Evolutionary conservation across 1,140 invertebrate genomes (phyloP).

Genomic region (Scylla paramamosain): DNA sequence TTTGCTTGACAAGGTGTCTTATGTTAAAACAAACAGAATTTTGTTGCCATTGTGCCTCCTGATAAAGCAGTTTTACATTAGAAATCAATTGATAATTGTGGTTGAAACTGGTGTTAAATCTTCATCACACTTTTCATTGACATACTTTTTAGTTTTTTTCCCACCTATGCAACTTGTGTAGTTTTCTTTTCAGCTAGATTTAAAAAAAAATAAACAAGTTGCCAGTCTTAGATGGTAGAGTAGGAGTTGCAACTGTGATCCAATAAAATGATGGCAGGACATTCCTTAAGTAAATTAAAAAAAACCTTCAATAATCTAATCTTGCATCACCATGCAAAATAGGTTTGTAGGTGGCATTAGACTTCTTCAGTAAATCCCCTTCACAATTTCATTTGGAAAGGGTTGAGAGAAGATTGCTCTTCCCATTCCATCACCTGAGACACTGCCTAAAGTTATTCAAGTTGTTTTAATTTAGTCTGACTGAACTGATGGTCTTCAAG

Average conservation of each 20-base stretch:
- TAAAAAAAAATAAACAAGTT: neutral
- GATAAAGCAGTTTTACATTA: too few species aligned
- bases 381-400: neutral
- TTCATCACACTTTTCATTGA: neutral
- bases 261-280: neutral
- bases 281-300: neutral
- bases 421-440: too few species aligned
- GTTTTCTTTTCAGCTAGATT: neutral
- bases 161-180: neutral
- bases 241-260: neutral
- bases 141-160: neutral
- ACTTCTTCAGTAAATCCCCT: neutral
- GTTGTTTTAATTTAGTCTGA: too few species aligned
- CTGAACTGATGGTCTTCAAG: too few species aligned
- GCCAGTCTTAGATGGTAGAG: neutral
- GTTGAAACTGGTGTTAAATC: neutral
- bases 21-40: too few species aligned
- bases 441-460: too few species aligned
- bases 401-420: neutral
- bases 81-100: neutral
- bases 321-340: neutral
- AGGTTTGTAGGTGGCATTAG: neutral
- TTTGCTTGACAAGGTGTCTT: too few species aligned
- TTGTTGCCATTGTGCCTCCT: too few species aligned
- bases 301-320: neutral